phyloP scores from a whole-genome alignment of 2,113 vertebrate genomes.

The Cnemophilus loriae region DNA sequence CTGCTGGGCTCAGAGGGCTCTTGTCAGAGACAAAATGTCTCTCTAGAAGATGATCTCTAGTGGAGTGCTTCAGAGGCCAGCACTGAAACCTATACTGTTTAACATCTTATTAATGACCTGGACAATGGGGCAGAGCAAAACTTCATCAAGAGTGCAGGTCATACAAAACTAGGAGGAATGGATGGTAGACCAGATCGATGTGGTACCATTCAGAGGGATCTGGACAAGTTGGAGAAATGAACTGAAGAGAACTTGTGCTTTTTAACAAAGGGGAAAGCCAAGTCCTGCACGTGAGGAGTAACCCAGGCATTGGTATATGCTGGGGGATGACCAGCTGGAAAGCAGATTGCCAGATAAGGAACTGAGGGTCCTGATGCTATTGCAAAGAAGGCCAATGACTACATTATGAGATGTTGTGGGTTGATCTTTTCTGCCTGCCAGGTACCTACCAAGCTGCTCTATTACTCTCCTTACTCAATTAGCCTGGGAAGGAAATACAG shows the following conservation, averaged over 20 bases:
- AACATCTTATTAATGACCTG: background rate
- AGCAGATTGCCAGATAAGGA: background rate
- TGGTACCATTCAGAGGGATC: background rate
- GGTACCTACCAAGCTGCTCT: background rate
- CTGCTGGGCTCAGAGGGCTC: background rate
- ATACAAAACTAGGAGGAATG: background rate
- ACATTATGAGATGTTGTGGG: background rate
- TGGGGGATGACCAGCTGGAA: background rate
- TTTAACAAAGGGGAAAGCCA: background rate
- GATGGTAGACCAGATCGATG: background rate
- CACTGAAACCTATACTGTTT: background rate
- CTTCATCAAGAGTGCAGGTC: background rate
- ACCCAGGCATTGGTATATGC: background rate
- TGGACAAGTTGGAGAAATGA: background rate
- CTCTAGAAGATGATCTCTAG: background rate
- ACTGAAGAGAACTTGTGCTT: background rate
- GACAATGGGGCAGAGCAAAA: background rate
- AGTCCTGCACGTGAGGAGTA: background rate
- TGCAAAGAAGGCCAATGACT: background rate
- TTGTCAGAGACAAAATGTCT: background rate
- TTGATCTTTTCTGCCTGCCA: background rate
- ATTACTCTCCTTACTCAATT: background rate
- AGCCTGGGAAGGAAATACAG: background rate
- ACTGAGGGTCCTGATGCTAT: background rate
- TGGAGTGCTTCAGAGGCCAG: background rate